Evolutionary conservation across 2,888 invertebrate genomes (phyloP).

Genomic region (Resseliella maxima): DNA sequence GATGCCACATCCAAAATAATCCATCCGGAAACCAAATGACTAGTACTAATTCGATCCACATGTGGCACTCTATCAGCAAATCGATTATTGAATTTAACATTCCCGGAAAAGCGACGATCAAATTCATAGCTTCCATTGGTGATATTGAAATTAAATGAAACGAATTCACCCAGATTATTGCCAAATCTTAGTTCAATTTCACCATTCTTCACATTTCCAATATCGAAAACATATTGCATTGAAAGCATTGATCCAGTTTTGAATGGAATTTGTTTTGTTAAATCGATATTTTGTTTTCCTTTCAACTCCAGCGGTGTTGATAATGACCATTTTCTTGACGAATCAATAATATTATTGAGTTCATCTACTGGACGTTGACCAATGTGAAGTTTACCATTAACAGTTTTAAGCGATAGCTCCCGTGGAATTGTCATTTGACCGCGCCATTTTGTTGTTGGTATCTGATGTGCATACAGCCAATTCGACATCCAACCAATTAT

Average conservation of each 20-base stretch:
- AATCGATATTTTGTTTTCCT: not conserved
- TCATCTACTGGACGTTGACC: not conserved
- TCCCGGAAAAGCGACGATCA: not conserved
- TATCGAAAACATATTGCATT: not conserved
- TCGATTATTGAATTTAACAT: not conserved
- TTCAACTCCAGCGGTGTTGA: too few species aligned
- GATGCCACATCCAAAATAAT: constrained; percentile 11
- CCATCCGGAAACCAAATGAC: not conserved
- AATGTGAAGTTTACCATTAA: constrained; percentile 58
- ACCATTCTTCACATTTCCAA: not conserved
- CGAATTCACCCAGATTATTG: constrained; percentile 18
- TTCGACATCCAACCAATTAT: constrained; percentile 68
- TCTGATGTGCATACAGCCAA: constrained; percentile 68
- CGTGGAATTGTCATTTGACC: constrained; percentile 68
- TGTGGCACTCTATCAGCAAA: not conserved
- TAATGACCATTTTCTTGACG: not conserved
- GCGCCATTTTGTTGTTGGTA: constrained; percentile 66
- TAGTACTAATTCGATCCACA: not conserved
- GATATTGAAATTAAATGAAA: not conserved
- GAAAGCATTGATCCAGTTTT: constrained; percentile 28
- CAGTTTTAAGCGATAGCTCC: constrained; percentile 63
- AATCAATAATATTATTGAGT: not conserved
- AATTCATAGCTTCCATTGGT: not conserved
- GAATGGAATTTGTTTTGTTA: not conserved
- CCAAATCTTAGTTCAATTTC: not conserved